phyloP scores from a whole-genome alignment of 2,888 invertebrate genomes.

The Pterobdella sp. region DNA sequence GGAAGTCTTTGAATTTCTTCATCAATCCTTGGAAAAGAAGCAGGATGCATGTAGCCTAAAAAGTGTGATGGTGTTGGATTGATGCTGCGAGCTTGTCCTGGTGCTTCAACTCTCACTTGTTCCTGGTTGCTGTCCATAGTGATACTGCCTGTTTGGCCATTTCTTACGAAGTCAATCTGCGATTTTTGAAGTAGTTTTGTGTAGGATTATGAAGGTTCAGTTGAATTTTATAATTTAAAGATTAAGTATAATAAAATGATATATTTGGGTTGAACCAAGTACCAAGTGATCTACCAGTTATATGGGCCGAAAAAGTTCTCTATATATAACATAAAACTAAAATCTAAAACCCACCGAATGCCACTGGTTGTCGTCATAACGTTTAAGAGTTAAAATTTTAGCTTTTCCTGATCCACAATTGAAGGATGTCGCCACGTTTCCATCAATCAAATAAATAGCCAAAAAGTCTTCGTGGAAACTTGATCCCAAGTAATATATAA shows the following conservation, averaged over 20 bases:
- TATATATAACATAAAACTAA: background rate
- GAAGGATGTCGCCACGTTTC: conserved; percentile 70
- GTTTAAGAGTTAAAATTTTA: conserved; percentile 61
- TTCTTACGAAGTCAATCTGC: conserved; percentile 60
- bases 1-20: conserved; percentile 20
- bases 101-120: conserved; percentile 54
- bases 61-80: conserved; percentile 66
- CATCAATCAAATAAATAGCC: conserved; percentile 69
- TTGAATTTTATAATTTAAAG: too few relatives aligned
- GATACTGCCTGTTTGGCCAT: conserved; percentile 61
- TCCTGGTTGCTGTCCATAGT: conserved; percentile 57
- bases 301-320: background rate
- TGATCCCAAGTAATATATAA: conserved; percentile 70
- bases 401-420: conserved; percentile 77
- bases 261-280: background rate
- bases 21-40: conserved; percentile 39
- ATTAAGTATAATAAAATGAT: background rate
- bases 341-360: conserved; percentile 67
- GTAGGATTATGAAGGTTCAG: too few relatives aligned
- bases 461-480: conserved; percentile 70
- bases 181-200: too few relatives aligned
- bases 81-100: conserved; percentile 53
- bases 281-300: background rate
- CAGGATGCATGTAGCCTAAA: conserved; percentile 65
- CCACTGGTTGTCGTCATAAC: conserved; percentile 77